A percentile compares a stretch with the other conserved stretches of the same genome.
These are phyloP conservation scores for Ctenoplectra terminalis DNA, from an alignment of 1,140 invertebrate species.

Conservation along the genomic window DNA sequence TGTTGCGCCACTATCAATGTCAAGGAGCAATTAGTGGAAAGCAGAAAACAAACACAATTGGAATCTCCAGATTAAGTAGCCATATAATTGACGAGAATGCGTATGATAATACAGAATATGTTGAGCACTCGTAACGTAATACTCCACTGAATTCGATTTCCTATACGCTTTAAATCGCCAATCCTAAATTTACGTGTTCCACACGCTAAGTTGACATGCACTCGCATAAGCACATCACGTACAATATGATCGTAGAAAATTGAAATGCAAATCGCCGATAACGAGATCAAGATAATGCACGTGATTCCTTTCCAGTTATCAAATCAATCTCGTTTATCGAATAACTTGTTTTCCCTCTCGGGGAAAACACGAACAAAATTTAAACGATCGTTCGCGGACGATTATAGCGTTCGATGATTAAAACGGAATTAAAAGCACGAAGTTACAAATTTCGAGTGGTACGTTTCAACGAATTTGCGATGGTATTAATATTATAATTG, in stretches of 20 bases:
- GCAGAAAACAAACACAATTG: not conserved
- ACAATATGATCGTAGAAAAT: conserved; percentile 17
- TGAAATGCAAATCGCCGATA: conserved; percentile 18
- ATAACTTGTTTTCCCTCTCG: not conserved
- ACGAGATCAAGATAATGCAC: not conserved
- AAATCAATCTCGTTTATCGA: not conserved
- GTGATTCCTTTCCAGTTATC: conserved; percentile 16
- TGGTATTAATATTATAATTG: not conserved
- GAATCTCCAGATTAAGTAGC: not conserved
- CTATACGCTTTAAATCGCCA: not conserved
- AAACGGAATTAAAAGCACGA: conserved; percentile 12
- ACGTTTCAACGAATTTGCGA: too few species aligned
- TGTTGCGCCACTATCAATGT: too few species aligned
- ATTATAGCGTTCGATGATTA: not conserved
- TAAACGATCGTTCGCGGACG: not conserved
- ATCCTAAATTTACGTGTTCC: not conserved
- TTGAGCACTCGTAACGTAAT: conserved; percentile 8
- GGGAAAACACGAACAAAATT: not conserved
- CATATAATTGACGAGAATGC: not conserved
- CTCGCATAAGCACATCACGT: not conserved
- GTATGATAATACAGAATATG: not conserved
- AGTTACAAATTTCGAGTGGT: not conserved
- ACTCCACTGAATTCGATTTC: not conserved
- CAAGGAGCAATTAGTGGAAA: too few species aligned
- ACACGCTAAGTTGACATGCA: not conserved